These are phyloP conservation scores for Drosophila quasianomalipes DNA, from an alignment of 2,888 invertebrate species.

Conservation along the genomic window DNA sequence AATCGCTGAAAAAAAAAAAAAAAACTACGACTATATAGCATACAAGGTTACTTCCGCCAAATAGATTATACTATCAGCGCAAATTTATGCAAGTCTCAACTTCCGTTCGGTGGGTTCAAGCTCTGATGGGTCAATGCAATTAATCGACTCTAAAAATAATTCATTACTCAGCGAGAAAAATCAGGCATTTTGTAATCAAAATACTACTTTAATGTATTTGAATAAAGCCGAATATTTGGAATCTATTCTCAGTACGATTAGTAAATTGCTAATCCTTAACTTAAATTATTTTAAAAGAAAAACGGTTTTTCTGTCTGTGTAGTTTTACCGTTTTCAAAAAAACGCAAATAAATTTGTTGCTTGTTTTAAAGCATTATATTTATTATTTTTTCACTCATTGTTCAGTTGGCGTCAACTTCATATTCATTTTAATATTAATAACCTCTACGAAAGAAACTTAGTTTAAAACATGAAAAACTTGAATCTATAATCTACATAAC, in stretches of 20 bases:
- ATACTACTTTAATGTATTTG: background rate
- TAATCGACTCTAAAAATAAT: background rate
- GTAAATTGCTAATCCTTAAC: background rate
- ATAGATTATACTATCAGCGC: conserved; percentile 47
- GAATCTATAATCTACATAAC: conserved; percentile 69
- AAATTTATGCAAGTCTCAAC: conserved; percentile 15
- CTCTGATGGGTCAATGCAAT: conserved; percentile 35
- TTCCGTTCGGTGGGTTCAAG: conserved; percentile 63
- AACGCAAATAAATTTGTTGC: conserved; percentile 3
- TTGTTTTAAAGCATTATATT: conserved; percentile 54
- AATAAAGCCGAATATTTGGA: background rate
- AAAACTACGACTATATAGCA: conserved; percentile 4
- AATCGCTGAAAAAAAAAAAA: conserved; percentile 21
- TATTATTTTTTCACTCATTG: conserved; percentile 45
- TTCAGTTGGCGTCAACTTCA: conserved; percentile 19
- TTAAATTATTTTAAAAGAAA: background rate
- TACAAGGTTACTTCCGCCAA: conserved; percentile 61
- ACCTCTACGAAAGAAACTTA: conserved; percentile 17
- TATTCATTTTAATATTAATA: conserved; percentile 30
- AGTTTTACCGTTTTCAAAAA: background rate
- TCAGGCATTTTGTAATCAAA: background rate
- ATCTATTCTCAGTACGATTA: background rate
- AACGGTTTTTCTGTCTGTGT: background rate
- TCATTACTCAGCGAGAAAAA: background rate
- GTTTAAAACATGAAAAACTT: conserved; percentile 59